These are phyloP conservation scores for Rhyacophila evoluta DNA, from an alignment of 2,888 invertebrate genomes.

Conservation along the genomic window DNA sequence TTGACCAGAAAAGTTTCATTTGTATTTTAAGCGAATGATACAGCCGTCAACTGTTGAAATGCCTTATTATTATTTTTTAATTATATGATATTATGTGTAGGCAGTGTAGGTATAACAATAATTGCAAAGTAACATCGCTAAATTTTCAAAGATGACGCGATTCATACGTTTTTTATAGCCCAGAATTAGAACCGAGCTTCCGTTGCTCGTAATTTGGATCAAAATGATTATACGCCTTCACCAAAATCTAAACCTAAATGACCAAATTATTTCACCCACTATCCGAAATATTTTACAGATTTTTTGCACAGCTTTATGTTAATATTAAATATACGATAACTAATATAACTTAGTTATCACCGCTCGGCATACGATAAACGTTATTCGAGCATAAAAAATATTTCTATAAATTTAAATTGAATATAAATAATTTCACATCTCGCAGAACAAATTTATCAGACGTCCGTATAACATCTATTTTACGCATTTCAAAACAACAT, in stretches of 20 bases:
- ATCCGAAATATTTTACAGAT: neutral
- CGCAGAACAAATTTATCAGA: neutral
- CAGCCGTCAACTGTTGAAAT: too few relatives aligned
- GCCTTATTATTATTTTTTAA: too few relatives aligned
- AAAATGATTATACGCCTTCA: neutral
- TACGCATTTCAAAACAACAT: too few relatives aligned
- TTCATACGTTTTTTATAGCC: neutral
- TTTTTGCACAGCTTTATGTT: slow-evolving; percentile 1
- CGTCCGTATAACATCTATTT: too few relatives aligned
- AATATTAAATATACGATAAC: too few relatives aligned
- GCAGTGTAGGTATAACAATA: neutral
- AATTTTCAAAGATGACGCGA: neutral
- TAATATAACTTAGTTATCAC: too few relatives aligned
- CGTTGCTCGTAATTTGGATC: neutral
- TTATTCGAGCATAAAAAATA: too few relatives aligned
- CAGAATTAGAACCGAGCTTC: slow-evolving; percentile 8
- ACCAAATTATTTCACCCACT: neutral
- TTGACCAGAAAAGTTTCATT: too few relatives aligned
- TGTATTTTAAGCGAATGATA: too few relatives aligned
- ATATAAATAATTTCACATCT: neutral
- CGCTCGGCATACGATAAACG: too few relatives aligned
- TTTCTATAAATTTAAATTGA: neutral
- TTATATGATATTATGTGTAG: too few relatives aligned
- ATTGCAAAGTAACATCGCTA: neutral
- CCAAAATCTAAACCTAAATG: neutral